These are phyloP conservation scores for Corydoras sp. DNA, from an alignment of 2,113 vertebrate genomes.

Conservation along the genomic window DNA sequence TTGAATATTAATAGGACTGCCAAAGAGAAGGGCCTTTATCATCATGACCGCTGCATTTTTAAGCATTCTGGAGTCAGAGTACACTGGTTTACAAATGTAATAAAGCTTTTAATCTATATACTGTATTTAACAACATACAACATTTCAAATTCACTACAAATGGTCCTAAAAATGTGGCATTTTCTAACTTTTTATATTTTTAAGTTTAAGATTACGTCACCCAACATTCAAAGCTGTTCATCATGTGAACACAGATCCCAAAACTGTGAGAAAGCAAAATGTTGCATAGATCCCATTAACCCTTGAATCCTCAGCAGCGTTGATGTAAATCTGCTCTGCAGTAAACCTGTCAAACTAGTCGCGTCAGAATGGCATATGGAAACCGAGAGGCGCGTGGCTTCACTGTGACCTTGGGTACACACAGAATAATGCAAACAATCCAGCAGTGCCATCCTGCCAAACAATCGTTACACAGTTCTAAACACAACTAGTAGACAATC, in stretches of 20 bases:
- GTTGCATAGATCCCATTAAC: slow-evolving; percentile 1
- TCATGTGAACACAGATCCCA: too few relatives aligned
- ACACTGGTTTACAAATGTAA: not conserved
- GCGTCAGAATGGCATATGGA: slow-evolving; percentile 47
- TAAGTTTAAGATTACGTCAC: too few relatives aligned
- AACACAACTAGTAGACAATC: too few relatives aligned
- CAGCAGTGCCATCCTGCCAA: slow-evolving; percentile 19
- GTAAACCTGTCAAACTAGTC: slow-evolving; percentile 25
- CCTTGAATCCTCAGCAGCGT: slow-evolving; percentile 1
- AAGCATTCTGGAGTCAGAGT: not conserved
- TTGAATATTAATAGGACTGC: slow-evolving; percentile 3
- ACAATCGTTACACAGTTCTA: slow-evolving; percentile 21
- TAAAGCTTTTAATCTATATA: not conserved
- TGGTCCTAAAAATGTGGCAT: not conserved
- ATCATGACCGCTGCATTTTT: not conserved
- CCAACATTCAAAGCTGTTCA: too few relatives aligned
- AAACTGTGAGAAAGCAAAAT: not conserved
- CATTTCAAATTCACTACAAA: too few relatives aligned
- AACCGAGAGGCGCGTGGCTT: slow-evolving; percentile 34
- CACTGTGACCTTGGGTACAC: slow-evolving; percentile 39
- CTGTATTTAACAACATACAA: not conserved
- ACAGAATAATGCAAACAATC: slow-evolving; percentile 35
- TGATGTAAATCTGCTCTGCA: not conserved
- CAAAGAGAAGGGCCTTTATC: slow-evolving; percentile 13
- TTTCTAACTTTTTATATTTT: not conserved